phyloP scores from a whole-genome alignment of 2,888 invertebrate genomes.

The Chaetogeoica ovagalla region DNA sequence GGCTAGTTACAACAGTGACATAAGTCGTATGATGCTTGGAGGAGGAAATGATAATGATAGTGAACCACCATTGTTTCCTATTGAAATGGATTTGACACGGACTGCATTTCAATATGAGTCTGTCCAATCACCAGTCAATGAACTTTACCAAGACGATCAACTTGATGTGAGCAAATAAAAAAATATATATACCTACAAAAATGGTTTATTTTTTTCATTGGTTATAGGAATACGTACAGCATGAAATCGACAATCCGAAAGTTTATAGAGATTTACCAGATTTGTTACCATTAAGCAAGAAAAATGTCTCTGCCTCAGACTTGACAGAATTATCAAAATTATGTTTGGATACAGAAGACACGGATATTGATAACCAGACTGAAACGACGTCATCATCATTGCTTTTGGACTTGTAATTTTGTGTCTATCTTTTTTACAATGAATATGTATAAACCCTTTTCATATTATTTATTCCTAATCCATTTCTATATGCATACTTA shows the following conservation, averaged over 20 bases:
- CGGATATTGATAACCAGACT: conserved; percentile 16
- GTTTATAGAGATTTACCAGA: conserved; percentile 45
- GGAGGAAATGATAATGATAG: conserved; percentile 60
- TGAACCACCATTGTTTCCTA: conserved; percentile 73
- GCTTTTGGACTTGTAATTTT: conserved; percentile 29
- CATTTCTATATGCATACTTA: not conserved
- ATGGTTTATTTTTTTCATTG: not conserved
- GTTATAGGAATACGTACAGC: not conserved
- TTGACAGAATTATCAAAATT: conserved; percentile 32
- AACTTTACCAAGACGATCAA: conserved; percentile 26
- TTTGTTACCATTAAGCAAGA: not conserved
- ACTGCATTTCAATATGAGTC: conserved; percentile 87
- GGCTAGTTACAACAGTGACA: conserved; percentile 74
- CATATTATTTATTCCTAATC: not conserved
- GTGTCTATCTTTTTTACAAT: not conserved
- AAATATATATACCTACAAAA: not conserved
- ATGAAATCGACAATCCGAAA: conserved; percentile 29
- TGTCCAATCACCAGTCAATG: conserved; percentile 17
- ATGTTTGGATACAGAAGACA: conserved; percentile 16
- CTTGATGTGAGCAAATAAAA: conserved; percentile 17
- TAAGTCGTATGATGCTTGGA: conserved; percentile 75
- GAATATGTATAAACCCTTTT: not conserved
- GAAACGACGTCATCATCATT: conserved; percentile 18
- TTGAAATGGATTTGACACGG: conserved; percentile 91
- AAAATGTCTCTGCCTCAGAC: conserved; percentile 12